Evolutionary conservation across 2,113 vertebrate species (phyloP), one percentile per base, ranked within the genome.

Genomic region (Colaptes auratus): DNA sequence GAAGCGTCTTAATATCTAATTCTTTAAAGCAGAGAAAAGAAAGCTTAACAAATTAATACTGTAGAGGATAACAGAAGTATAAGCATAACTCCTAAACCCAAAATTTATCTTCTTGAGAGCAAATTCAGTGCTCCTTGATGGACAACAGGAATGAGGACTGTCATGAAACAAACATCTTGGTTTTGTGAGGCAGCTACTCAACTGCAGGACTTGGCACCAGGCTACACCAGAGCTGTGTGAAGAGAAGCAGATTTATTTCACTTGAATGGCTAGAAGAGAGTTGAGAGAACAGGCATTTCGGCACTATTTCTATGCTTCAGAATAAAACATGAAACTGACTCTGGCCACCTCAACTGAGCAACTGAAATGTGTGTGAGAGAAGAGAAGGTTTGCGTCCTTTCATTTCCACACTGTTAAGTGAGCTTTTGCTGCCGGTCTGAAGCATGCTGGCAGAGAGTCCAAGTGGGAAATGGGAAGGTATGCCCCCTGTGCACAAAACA

Each of bases 381-480:
- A 82, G 80, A 90, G 58, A 63, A 23, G 20, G 50, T 56, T 69
- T 92, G 30, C 52, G 48, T 64, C 82, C 84, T 89, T 79, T 83
- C 59, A 80, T 80, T 91, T 64, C 69, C 20, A 64, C 67, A 64
- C 48, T 1, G 0, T 30, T 86, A 72, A 80, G 80, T 55, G 55
- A 92, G 90, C 50, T 83, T 86, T 75, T 80, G 77, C 64, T 64
- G 42, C 84, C 27, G 59, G 85, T 86, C 72, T 92, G 77, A 92
- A 86, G 50, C 82, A 84, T 0, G 0, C 46, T 71, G 21, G 67
- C 81, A 83, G 35, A 82, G 59, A 52, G 24, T 58, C 64, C 64
- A 83, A 82, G 85, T 0, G 2, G 28, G 44, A 88, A 88, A 61
- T 0, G 9, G 28, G 78, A 21, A 88, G 31, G 46, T 39, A 78